phyloP scores from a whole-genome alignment of 2,888 invertebrate species.

The Marasmarcha lunaedactyla region DNA sequence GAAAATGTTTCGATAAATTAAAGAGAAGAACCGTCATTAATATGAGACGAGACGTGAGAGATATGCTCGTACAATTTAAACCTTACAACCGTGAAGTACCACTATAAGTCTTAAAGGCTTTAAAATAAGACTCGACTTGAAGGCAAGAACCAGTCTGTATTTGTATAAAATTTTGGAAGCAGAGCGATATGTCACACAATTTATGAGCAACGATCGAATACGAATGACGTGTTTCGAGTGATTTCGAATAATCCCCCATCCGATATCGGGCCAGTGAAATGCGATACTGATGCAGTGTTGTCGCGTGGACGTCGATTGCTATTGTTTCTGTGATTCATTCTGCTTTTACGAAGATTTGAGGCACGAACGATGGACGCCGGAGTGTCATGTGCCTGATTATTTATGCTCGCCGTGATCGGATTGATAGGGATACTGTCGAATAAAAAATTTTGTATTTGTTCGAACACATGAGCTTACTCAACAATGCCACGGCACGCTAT shows the following conservation, averaged over 20 bases:
- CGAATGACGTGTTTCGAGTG: constrained; percentile 49
- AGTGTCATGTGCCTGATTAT: no score
- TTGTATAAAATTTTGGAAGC: constrained; percentile 39
- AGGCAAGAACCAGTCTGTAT: background rate
- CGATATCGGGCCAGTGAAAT: constrained; percentile 26
- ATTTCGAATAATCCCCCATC: constrained; percentile 29
- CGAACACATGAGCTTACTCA: no score
- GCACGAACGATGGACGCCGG: no score
- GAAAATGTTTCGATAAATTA: constrained; percentile 45
- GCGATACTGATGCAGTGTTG: constrained; percentile 55
- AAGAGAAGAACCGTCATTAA: constrained; percentile 50
- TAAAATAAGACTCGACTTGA: constrained; percentile 22
- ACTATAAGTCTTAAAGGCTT: constrained; percentile 26
- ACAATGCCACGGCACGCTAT: no score
- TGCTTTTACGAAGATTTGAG: constrained; percentile 6
- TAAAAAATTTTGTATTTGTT: no score
- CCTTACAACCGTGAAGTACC: constrained; percentile 15
- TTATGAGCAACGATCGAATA: constrained; percentile 47
- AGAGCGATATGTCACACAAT: constrained; percentile 58
- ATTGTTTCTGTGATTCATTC: constrained; percentile 19
- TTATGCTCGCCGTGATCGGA: no score
- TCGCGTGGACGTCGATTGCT: constrained; percentile 26
- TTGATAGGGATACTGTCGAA: no score
- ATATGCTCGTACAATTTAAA: constrained; percentile 28
- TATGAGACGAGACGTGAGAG: constrained; percentile 42